Percentiles rank a stretch among this genome's conserved stretches.
phyloP scores from a whole-genome alignment of 2,888 invertebrate species.

The Himalopsyche kuldschensis region DNA sequence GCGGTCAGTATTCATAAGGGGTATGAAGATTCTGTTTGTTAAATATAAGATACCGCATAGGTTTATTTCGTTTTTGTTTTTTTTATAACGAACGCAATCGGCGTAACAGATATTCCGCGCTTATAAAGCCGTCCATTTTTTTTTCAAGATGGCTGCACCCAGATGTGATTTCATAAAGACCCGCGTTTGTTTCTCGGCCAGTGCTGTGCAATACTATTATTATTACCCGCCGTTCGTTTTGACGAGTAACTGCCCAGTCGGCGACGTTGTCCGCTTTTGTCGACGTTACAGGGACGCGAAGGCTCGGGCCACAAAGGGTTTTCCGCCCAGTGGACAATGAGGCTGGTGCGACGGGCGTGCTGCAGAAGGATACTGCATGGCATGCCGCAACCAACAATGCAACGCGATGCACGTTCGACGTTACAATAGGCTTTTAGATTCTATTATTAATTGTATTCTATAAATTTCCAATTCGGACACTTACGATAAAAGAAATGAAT shows the following conservation, averaged over 20 bases:
- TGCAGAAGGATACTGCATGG: neutral
- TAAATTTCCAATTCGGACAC: too few relatives aligned
- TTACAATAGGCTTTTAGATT: neutral
- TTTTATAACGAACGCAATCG: neutral
- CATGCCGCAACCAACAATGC: too few relatives aligned
- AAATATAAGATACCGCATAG: too few relatives aligned
- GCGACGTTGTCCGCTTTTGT: neutral
- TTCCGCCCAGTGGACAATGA: slow-evolving; percentile 25
- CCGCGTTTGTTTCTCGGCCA: neutral
- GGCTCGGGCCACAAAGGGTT: slow-evolving; percentile 27
- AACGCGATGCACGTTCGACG: neutral
- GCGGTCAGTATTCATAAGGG: too few relatives aligned
- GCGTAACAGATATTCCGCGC: neutral
- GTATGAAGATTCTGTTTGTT: too few relatives aligned
- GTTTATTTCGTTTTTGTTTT: too few relatives aligned
- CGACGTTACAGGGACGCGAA: neutral
- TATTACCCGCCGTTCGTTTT: neutral
- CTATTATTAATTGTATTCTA: too few relatives aligned
- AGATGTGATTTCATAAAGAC: neutral
- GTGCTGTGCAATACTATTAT: neutral
- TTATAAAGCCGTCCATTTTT: neutral
- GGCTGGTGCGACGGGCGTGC: neutral
- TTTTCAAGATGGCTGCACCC: neutral
- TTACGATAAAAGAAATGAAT: too few relatives aligned
- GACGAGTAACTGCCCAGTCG: neutral